Conservation (phyloP, 2,113 vertebrate species). For the Rhynchopsitta pachyrhyncha region DNA sequence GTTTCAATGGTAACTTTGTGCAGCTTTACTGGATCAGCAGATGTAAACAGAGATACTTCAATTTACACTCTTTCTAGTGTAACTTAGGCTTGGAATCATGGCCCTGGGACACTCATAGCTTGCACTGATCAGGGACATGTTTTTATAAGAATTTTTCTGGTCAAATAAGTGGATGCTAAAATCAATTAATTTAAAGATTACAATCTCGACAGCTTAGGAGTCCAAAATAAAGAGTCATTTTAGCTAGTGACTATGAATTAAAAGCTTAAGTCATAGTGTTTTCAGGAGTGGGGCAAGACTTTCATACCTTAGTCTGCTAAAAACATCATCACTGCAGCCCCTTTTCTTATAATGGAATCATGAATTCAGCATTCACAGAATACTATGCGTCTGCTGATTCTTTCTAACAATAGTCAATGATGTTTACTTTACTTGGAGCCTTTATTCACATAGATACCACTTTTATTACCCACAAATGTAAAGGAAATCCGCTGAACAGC, state of each 20-base stretch:
- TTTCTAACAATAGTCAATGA: not conserved
- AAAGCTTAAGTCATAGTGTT: not conserved
- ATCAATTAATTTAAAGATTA: not conserved
- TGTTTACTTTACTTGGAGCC: slow-evolving; percentile 5
- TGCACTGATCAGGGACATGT: not conserved
- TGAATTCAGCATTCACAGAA: not conserved
- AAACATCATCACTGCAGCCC: not conserved
- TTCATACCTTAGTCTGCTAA: not conserved
- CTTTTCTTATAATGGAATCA: not conserved
- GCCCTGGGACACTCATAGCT: not conserved
- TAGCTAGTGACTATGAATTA: not conserved
- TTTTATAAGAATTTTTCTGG: not conserved
- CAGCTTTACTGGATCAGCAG: not conserved
- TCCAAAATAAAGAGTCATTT: rapidly evolving
- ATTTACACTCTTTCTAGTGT: not conserved
- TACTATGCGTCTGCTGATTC: not conserved
- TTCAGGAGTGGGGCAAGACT: not conserved
- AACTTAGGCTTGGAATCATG: not conserved
- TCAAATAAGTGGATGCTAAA: not conserved
- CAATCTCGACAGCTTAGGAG: not conserved
- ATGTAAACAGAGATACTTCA: not conserved
- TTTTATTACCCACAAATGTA: not conserved
- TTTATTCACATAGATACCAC: not conserved
- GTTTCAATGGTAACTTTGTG: slow-evolving; percentile 11
- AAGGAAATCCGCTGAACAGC: not conserved